phyloP scores from a whole-genome alignment of 2,888 invertebrate species.

The Anodontia alba region DNA sequence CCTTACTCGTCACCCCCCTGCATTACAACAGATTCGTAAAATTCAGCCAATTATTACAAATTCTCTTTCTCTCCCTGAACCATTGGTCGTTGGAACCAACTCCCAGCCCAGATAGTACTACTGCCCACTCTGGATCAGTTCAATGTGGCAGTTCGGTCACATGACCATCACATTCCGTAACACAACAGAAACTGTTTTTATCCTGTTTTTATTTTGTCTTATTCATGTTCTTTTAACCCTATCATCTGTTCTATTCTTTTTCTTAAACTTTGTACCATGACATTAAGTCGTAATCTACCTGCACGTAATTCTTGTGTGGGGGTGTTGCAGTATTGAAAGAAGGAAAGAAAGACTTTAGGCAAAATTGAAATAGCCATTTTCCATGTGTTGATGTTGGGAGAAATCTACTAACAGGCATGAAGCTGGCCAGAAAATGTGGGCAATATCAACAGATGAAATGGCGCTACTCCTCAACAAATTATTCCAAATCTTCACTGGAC shows the following conservation, averaged over 20 bases:
- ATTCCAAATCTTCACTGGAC: too few relatives aligned
- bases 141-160: background rate
- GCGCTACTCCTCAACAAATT: too few relatives aligned
- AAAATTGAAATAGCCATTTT: too few relatives aligned
- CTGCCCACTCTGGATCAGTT: slow-evolving; percentile 10
- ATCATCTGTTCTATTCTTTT: background rate
- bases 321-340: slow-evolving; percentile 4
- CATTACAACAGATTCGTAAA: background rate
- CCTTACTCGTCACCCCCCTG: background rate
- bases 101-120: background rate
- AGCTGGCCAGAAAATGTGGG: too few relatives aligned
- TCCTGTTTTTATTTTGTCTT: background rate
- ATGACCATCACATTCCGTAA: background rate
- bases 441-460: too few relatives aligned
- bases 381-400: too few relatives aligned
- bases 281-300: background rate
- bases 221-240: background rate
- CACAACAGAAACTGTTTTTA: slow-evolving; percentile 5
- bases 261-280: background rate
- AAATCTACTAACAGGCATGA: too few relatives aligned
- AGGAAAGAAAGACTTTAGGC: background rate
- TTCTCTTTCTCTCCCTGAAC: background rate
- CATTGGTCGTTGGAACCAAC: background rate
- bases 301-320: background rate
- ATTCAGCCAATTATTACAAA: slow-evolving; percentile 3